A percentile compares a stretch with the other conserved stretches of the same genome.
Conservation (phyloP, 1,140 invertebrate genomes). For the Drosophila azteca region DNA sequence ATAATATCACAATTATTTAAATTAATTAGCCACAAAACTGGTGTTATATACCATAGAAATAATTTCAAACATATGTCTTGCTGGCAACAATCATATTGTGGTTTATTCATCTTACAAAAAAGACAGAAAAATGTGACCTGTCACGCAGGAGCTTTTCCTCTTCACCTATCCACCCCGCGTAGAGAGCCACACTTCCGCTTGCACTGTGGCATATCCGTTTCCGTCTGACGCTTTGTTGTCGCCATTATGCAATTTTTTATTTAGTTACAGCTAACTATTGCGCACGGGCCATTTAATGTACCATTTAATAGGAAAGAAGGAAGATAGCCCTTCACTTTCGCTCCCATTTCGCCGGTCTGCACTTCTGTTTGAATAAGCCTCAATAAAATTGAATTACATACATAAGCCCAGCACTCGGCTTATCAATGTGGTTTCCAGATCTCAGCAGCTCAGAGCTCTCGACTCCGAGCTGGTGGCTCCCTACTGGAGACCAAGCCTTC, state of each 20-base stretch:
- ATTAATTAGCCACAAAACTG: conserved; percentile 51
- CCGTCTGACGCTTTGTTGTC: conserved; percentile 31
- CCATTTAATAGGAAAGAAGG: conserved; percentile 22
- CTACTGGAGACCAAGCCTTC: not conserved
- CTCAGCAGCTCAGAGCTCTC: not conserved
- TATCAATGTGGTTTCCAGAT: conserved; percentile 15
- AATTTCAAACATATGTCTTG: conserved; percentile 54
- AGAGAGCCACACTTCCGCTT: conserved; percentile 41
- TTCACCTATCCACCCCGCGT: conserved; percentile 5
- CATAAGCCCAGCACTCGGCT: conserved; percentile 21
- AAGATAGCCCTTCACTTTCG: conserved; percentile 37
- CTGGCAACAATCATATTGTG: not conserved
- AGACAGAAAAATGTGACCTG: conserved; percentile 35
- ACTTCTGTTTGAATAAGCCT: conserved; percentile 52
- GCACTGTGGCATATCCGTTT: conserved; percentile 60
- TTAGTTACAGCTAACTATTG: conserved; percentile 35
- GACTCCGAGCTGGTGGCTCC: conserved; percentile 7
- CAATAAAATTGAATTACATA: conserved; percentile 59
- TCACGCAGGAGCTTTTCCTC: conserved; percentile 21
- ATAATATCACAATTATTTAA: conserved; percentile 37
- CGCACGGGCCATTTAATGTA: conserved; percentile 42
- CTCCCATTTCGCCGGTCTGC: conserved; percentile 18
- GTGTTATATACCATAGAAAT: not conserved
- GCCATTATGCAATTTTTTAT: conserved; percentile 22
- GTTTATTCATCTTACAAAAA: conserved; percentile 25